phyloP scores from a whole-genome alignment of 2,888 invertebrate species.

The Silvanus unidentatus region DNA sequence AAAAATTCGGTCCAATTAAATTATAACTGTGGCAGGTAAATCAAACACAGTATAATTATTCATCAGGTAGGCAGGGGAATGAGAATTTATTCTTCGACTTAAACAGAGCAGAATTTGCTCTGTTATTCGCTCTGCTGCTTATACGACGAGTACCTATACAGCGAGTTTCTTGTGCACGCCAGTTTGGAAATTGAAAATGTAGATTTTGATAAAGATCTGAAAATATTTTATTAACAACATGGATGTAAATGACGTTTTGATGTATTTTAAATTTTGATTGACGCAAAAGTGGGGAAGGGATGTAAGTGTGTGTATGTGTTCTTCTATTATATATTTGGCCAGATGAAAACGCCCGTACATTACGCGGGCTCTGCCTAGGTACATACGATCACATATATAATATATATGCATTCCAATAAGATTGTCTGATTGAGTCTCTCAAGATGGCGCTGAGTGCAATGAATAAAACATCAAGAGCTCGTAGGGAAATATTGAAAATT shows the following conservation, averaged over 20 bases:
- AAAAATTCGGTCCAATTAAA: slow-evolving; percentile 1
- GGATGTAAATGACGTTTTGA: slow-evolving; percentile 6
- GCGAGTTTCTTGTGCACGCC: too few species aligned
- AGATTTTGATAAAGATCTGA: slow-evolving; percentile 1
- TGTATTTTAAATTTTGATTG: slow-evolving; percentile 7
- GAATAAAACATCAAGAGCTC: slow-evolving; percentile 50
- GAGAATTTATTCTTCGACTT: too few species aligned
- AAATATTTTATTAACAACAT: slow-evolving; percentile 6
- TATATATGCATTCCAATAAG: slow-evolving; percentile 46
- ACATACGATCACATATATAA: slow-evolving; percentile 7
- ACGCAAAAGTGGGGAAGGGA: neutral
- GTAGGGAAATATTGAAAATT: slow-evolving; percentile 49
- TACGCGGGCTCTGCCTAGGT: too few species aligned
- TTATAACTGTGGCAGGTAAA: slow-evolving; percentile 1
- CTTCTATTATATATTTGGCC: slow-evolving; percentile 20
- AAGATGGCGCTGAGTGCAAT: slow-evolving; percentile 49
- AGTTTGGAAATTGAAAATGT: slow-evolving; percentile 5
- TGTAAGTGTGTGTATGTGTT: neutral
- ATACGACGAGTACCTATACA: too few species aligned
- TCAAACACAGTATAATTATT: neutral
- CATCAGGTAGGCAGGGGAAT: too few species aligned
- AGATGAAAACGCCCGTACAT: slow-evolving; percentile 32
- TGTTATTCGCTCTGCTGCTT: too few species aligned
- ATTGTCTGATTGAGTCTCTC: slow-evolving; percentile 48
- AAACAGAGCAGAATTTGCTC: too few species aligned